Evolutionary conservation across 2,797 vertebrate species (phyloP).

Genomic region (Phrynocephalus forsythii): DNA sequence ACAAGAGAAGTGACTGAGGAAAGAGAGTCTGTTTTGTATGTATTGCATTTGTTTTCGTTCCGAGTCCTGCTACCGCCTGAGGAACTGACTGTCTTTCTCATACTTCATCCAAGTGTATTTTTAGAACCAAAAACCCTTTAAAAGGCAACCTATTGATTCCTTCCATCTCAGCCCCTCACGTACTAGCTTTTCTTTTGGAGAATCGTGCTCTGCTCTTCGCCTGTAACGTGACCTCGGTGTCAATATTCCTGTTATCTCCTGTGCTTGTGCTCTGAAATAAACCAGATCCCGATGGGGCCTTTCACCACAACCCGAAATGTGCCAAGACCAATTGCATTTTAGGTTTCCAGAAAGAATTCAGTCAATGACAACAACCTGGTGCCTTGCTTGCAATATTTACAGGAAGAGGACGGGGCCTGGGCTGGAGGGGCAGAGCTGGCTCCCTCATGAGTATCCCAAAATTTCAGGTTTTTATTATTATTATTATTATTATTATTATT

Average conservation of each 20-base stretch:
- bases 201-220: slow-evolving; percentile 62
- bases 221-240: slow-evolving; percentile 61
- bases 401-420: neutral
- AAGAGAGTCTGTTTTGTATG: slow-evolving; percentile 15
- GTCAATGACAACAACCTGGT: neutral
- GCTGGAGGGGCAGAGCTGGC: too few species aligned
- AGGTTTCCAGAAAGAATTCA: neutral
- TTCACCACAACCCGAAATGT: neutral
- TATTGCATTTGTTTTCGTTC: slow-evolving; percentile 26
- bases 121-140: slow-evolving; percentile 71
- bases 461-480: neutral
- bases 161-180: slow-evolving; percentile 65
- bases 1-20: neutral
- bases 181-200: slow-evolving; percentile 64
- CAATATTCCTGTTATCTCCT: slow-evolving; percentile 68
- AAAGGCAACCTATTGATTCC: slow-evolving; percentile 75
- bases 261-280: slow-evolving; percentile 49
- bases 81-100: slow-evolving; percentile 53
- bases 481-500: too few species aligned
- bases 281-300: slow-evolving; percentile 18
- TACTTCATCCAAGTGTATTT: slow-evolving; percentile 68
- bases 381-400: neutral
- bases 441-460: neutral
- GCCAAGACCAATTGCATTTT: slow-evolving; percentile 9
- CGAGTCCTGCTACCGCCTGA: slow-evolving; percentile 45